phyloP scores from a whole-genome alignment of 1,140 invertebrate genomes.

The Muscidifurax raptorellus region DNA sequence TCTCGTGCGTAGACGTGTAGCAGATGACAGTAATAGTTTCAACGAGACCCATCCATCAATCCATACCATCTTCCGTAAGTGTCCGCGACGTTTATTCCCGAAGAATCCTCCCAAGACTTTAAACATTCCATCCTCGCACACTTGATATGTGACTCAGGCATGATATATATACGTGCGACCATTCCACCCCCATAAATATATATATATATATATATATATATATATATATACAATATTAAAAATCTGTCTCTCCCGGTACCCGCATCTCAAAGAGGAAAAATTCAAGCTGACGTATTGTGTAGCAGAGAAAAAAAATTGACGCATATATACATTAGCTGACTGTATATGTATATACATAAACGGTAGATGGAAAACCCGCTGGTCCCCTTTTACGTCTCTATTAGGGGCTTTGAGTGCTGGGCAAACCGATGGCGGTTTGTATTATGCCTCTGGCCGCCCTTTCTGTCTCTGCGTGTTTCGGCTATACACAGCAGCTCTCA shows the following conservation, averaged over 20 bases:
- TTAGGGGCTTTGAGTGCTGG: constrained; percentile 20
- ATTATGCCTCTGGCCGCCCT: constrained; percentile 6
- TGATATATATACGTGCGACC: neutral
- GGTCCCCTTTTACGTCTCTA: neutral
- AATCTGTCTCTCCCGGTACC: neutral
- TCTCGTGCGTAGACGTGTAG: too few relatives aligned
- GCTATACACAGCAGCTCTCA: neutral
- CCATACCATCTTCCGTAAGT: neutral
- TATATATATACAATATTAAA: neutral
- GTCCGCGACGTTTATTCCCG: neutral
- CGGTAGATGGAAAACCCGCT: neutral
- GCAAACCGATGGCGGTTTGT: constrained; percentile 34
- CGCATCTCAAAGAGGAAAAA: neutral
- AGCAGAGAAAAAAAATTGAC: neutral
- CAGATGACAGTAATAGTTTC: neutral
- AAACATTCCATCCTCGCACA: neutral
- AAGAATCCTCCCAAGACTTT: neutral
- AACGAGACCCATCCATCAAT: neutral
- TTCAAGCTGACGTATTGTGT: neutral
- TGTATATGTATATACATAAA: too few relatives aligned
- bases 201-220: too few relatives aligned
- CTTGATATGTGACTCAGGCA: neutral
- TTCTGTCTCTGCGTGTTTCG: neutral
- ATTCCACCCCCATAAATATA: too few relatives aligned
- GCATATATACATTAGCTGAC: neutral